Evolutionary conservation across 1,140 invertebrate genomes (phyloP), one percentile per base, ranked within the genome.

Genomic region (Pararge aegeria): DNA sequence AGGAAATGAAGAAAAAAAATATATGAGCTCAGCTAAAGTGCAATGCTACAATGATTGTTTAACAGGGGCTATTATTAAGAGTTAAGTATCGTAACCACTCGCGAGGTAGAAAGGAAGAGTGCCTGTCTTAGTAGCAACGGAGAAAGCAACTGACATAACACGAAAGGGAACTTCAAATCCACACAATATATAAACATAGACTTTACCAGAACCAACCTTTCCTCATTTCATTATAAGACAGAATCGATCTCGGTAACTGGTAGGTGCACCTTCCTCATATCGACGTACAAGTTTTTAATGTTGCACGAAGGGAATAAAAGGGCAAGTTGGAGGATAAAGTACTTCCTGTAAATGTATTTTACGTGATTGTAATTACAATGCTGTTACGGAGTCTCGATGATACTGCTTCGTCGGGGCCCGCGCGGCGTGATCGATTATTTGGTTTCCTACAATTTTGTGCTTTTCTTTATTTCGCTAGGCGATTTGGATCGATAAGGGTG

Each of bases 91-190:
- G 30, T 38, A 49, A 21, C 42, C 16, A 63, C 63, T 61, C 53
- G 68, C 72, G 73, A 73, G 62, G 68, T 82, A 78, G 86, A 89
- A 89, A 89, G 83, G 83, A 89, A 89, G 81, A 89, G 86, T 87
- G 75, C 70, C 78, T 68, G 72, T 73, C 73, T 75, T 64, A 78
- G 75, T 70, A 70, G 67, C 79, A 79, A 73, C 74, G 75, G 83
- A 74, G 83, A 87, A 89, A 87, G 82, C 82, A 77, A 52, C 55
- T 64, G 74, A 76, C 69, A 79, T 77, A 80, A 79, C 77, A 71
- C 69, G 82, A 87, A 85, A 85, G 82, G 79, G 75, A 83, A 82
- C 75, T 78, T 81, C 64, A 70, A 74, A 77, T 78, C 66, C 68
- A 69, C 70, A 73, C 58, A 61, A 62, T 59, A 52, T 68, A 60